Evolutionary conservation across 2,797 vertebrate species (phyloP), one percentile per base, ranked within the genome.

Genomic region (Pogonophryne albipinna): DNA sequence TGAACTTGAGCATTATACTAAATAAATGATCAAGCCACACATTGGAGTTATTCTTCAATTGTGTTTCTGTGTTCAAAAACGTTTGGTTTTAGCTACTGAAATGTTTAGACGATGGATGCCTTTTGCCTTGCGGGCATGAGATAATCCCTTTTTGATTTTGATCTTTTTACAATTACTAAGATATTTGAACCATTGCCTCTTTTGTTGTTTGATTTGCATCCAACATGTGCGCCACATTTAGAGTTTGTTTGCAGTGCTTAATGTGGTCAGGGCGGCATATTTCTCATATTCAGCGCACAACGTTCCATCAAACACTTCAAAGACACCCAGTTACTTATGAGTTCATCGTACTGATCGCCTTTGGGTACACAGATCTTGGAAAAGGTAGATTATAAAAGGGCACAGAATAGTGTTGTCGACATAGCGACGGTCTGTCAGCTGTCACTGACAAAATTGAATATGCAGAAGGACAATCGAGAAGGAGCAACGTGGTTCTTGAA

Each of bases 161-260:
- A 44, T 74, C 57, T 72, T 82, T 79, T 76, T 38, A 62, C 67
- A 44, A 67, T 31, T 27, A 38, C 74, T 78, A 73, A 80, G 4
- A 83, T 61, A 65, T 84, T 80, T 70, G 64, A 82, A 82, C 42
- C 66, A 6, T 59, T 79, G 52, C 68, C 16, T 74, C 62, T 78
- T 60, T 74, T 76, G 63, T 76, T 41, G 53, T 73, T 71, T 79
- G 50, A 79, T 74, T 46, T 71, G n/a, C 46, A 66, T 12, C 44
- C 19, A 84, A 51, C 64, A 51, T 53, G 50, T 10, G n/a, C 31
- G 31, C 49, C 34, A 17, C 51, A 58, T 62, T 82, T 50, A 56
- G 23, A 74, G 58, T 68, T 9, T 45, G 27, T 76, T 78, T 60
- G n/a, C 50, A 69, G 34, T 53, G 31, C 42, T 75, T 4, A 56